Evolutionary conservation across 1,140 invertebrate genomes (phyloP).

Genomic region (Macrosteles quadrilineatus): DNA sequence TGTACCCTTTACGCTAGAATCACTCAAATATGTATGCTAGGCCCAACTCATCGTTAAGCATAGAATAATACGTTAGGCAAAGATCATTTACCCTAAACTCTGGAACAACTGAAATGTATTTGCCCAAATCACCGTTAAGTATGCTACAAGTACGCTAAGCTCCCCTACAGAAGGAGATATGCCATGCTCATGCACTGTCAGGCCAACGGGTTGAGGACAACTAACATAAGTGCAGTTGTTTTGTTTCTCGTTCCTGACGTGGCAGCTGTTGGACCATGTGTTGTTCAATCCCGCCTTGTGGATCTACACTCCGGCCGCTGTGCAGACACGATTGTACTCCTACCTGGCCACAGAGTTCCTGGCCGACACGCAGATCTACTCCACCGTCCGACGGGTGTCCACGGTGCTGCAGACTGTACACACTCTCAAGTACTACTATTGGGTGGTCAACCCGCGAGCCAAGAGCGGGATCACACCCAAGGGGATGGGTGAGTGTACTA

Average conservation of each 20-base stretch:
- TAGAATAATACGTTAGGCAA: too few relatives aligned
- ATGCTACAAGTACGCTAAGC: too few relatives aligned
- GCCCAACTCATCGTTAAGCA: too few relatives aligned
- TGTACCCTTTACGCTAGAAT: too few relatives aligned
- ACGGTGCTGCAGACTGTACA: slow-evolving; percentile 98
- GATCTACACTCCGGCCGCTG: slow-evolving; percentile 95
- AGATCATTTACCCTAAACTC: too few relatives aligned
- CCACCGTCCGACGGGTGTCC: slow-evolving; percentile 92
- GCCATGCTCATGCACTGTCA: too few relatives aligned
- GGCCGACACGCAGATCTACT: slow-evolving; percentile 96
- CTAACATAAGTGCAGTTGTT: slow-evolving; percentile 31
- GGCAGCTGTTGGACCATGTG: slow-evolving; percentile 96
- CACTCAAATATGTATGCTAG: too few relatives aligned
- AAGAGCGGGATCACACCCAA: slow-evolving; percentile 95
- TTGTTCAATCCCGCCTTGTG: slow-evolving; percentile 98
- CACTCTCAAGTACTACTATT: slow-evolving; percentile 98
- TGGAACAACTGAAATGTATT: too few relatives aligned
- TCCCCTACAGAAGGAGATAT: too few relatives aligned
- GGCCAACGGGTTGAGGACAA: not conserved
- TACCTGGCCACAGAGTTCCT: slow-evolving; percentile 98
- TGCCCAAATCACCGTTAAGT: too few relatives aligned
- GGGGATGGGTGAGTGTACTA: slow-evolving; percentile 74
- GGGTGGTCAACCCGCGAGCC: slow-evolving; percentile 93
- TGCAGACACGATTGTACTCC: slow-evolving; percentile 95
- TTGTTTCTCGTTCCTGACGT: slow-evolving; percentile 30